Base-by-base conservation (phyloP, 2,797 vertebrate species). In the Acipenser ruthenus region DNA sequence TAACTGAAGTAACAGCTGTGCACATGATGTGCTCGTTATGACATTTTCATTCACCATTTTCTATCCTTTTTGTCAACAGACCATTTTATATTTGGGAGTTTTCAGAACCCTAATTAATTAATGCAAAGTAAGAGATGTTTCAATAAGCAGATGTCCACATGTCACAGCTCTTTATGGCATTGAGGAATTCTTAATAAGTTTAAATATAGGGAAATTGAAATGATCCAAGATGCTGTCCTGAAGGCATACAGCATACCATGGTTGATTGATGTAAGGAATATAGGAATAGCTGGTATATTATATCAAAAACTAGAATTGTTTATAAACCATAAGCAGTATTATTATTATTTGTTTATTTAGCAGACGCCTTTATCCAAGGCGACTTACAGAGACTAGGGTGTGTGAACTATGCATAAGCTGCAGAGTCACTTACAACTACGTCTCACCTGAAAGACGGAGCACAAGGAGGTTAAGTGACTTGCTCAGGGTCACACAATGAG, bases 231-330 rank as follows among this genome's bases (percentile, higher is more conserved):
- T n/a, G n/a, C 55, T 13, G n/a, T 58, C 55, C 11, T 7, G 15
- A 13, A 58, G 7, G 12, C 15, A n/a, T 58, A 13, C 12, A 58
- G 10, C 55, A 58, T 58, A 58, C 15, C 55, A 11, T 58, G 15
- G 55, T 13, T 58, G 55, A 58, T 58, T 58, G 15, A 58, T 58
- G 55, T 13, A 11, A 11, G 15, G 5, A 58, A 58, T 58, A 58
- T 13, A 11, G 15, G 10, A 13, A 7, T 13, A 11, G 8, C 7
- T n/a, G 55, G 3, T 58, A 58, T 58, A n/a, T 58, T 11, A 58
- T 58, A 58, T 58, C 55, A 58, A 58, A 58, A 7, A 58, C 12
- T n/a, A n/a, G 7, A 58, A 58, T 58, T 58, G 15, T 58, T 58
- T 58, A 11, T 58, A 58, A 58, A n/a, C 15, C 10, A 58, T 6